Conservation (phyloP, 2,888 invertebrate genomes). For the Cylindroiulus punctatus region DNA sequence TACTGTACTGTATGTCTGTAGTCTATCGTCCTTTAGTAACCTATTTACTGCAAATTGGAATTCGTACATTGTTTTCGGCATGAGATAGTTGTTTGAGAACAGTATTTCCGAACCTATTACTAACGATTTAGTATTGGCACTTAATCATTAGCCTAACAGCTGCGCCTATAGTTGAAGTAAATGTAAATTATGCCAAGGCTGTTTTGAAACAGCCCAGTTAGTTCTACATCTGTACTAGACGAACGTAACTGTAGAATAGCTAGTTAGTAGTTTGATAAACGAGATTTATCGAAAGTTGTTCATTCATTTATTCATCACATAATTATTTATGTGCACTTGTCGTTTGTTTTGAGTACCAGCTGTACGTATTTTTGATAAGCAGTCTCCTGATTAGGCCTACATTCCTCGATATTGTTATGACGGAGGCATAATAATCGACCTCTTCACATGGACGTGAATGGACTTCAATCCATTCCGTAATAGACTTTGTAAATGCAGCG, state of each 20-base stretch:
- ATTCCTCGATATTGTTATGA: too few species aligned
- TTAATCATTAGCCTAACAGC: neutral
- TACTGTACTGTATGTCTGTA: too few species aligned
- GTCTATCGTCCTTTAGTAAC: neutral
- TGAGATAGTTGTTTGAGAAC: constrained; percentile 1
- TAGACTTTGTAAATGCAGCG: too few species aligned
- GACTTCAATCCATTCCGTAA: too few species aligned
- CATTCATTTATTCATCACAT: too few species aligned
- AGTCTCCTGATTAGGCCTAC: too few species aligned
- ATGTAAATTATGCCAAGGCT: neutral
- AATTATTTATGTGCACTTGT: too few species aligned
- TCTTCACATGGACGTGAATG: too few species aligned
- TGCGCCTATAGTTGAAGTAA: neutral
- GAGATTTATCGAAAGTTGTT: too few species aligned
- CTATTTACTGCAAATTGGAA: constrained; percentile 5
- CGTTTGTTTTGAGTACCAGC: too few species aligned
- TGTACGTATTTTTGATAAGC: too few species aligned
- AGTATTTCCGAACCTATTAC: neutral
- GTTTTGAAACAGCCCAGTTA: neutral
- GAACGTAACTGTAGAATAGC: neutral
- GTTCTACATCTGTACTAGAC: neutral
- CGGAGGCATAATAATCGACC: too few species aligned
- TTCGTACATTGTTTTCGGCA: neutral
- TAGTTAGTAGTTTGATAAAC: neutral
- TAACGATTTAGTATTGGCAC: neutral